phyloP scores from a whole-genome alignment of 2,797 vertebrate species.

The Meda fulgida region DNA sequence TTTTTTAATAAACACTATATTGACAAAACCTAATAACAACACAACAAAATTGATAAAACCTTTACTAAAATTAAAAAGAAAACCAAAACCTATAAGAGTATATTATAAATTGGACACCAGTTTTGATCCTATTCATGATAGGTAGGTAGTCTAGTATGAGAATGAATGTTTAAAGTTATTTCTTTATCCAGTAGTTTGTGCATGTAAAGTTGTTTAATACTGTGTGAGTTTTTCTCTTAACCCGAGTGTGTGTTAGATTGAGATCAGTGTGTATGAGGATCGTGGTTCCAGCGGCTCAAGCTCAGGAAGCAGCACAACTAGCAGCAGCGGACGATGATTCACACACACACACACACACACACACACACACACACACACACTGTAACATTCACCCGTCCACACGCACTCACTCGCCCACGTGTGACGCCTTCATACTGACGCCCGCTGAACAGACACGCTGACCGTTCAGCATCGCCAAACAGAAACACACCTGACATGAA shows the following conservation, averaged over 20 bases:
- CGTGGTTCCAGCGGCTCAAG: slow-evolving; percentile 93
- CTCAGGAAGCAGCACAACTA: slow-evolving; percentile 89
- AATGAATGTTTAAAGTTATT: neutral
- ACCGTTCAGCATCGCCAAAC: slow-evolving; percentile 58
- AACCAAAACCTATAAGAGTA: neutral
- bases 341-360: slow-evolving; percentile 2
- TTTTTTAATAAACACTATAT: neutral
- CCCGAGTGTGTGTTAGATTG: slow-evolving; percentile 81
- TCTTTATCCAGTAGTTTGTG: neutral
- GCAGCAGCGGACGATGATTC: slow-evolving; percentile 79
- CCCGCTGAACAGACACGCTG: slow-evolving; percentile 60
- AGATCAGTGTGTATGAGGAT: slow-evolving; percentile 97
- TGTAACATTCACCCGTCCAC: neutral
- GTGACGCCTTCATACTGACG: slow-evolving; percentile 55
- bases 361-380: slow-evolving; percentile 41
- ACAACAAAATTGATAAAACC: neutral
- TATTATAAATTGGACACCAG: neutral
- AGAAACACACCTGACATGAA: neutral
- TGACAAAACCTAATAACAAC: neutral
- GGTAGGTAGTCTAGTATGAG: neutral
- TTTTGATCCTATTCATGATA: neutral
- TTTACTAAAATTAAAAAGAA: neutral
- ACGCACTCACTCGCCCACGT: slow-evolving; percentile 53
- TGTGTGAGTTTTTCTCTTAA: slow-evolving; percentile 22
- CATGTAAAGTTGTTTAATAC: neutral